phyloP scores from a whole-genome alignment of 2,113 vertebrate genomes.

The Numida meleagris region DNA sequence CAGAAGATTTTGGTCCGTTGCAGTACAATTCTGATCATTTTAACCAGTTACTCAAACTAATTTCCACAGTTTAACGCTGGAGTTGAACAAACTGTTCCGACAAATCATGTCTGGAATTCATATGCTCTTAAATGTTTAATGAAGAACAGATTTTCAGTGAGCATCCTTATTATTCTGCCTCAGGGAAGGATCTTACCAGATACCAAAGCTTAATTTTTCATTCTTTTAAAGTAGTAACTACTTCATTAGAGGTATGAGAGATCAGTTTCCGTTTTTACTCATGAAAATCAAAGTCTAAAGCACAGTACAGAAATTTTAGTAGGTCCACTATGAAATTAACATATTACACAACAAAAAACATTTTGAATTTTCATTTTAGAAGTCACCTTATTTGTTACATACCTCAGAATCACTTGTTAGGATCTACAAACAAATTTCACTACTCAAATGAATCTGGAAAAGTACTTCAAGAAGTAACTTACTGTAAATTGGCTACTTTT shows the following conservation, averaged over 20 bases:
- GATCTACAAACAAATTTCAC: not conserved
- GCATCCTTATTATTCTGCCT: not conserved
- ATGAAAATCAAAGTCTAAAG: not conserved
- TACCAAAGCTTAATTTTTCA: not conserved
- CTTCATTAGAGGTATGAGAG: not conserved
- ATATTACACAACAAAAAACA: not conserved
- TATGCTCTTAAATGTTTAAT: not conserved
- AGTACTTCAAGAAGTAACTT: constrained; percentile 71
- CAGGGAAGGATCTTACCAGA: not conserved
- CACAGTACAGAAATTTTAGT: not conserved
- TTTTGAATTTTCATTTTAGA: not conserved
- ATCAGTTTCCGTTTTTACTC: not conserved
- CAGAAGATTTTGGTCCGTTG: not conserved
- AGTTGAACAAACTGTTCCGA: not conserved
- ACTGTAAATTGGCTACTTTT: constrained; percentile 89
- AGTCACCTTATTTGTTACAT: not conserved
- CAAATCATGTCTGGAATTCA: not conserved
- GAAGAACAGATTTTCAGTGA: constrained; percentile 34
- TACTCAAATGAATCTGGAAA: not conserved
- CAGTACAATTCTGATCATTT: not conserved
- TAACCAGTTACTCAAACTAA: not conserved
- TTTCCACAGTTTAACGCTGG: not conserved
- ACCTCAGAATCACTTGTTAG: not conserved
- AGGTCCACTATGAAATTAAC: not conserved
- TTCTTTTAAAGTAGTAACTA: not conserved